A percentile compares a stretch with the other conserved stretches of the same genome.
These are phyloP conservation scores for Lathronympha strigana DNA, from an alignment of 2,888 invertebrate species.

Conservation along the genomic window DNA sequence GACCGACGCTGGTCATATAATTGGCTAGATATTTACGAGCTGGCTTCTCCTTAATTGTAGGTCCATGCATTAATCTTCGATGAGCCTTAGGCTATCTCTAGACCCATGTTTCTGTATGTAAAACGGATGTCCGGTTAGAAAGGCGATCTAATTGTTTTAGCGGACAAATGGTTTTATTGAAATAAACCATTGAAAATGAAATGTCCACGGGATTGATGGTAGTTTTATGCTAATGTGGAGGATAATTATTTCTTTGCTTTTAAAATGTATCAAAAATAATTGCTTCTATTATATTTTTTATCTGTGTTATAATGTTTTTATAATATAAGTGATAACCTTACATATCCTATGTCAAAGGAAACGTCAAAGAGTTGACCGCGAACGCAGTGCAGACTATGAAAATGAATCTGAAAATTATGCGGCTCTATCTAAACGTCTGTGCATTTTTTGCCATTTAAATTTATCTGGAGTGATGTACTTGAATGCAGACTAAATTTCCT, in stretches of 20 bases:
- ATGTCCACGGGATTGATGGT: conserved; percentile 1
- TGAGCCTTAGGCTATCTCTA: conserved; percentile 63
- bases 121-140: conserved; percentile 73
- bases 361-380: conserved; percentile 66
- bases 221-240: conserved; percentile 8
- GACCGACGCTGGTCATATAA: conserved; percentile 35
- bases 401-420: conserved; percentile 82
- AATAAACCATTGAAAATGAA: conserved; percentile 24
- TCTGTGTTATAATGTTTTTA: background rate
- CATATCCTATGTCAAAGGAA: conserved; percentile 15
- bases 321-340: conserved; percentile 3
- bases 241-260: background rate
- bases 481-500: conserved; percentile 81
- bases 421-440: conserved; percentile 70
- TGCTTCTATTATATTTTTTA: no score
- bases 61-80: conserved; percentile 57
- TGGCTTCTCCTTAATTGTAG: conserved; percentile 51
- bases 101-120: conserved; percentile 53
- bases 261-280: no score
- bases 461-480: conserved; percentile 75
- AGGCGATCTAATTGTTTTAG: conserved; percentile 66
- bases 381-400: conserved; percentile 77
- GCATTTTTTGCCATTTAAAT: conserved; percentile 80
- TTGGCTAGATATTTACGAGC: conserved; percentile 46
- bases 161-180: conserved; percentile 48